Percentiles rank a stretch among this genome's conserved stretches.
Evolutionary conservation across 2,113 vertebrate species (phyloP).

Genomic region (Macrotis lagotis): DNA sequence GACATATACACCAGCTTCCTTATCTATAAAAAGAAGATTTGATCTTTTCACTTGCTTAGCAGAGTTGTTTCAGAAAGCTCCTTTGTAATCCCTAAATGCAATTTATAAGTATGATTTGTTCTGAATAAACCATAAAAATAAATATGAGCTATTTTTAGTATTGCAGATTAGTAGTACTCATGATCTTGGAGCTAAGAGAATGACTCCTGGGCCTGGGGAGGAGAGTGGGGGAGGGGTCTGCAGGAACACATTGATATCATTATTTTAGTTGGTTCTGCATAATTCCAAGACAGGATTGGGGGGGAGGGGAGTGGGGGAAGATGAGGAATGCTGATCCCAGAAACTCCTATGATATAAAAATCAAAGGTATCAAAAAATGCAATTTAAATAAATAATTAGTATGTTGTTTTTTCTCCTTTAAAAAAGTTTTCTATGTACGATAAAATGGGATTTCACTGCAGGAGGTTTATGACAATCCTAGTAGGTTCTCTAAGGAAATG

Average conservation of each 20-base stretch:
- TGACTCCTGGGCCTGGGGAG: too few species aligned
- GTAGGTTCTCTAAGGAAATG: background rate
- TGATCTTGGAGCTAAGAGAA: background rate
- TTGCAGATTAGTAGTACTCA: background rate
- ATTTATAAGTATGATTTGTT: background rate
- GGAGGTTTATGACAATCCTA: background rate
- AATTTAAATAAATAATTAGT: background rate
- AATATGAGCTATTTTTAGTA: background rate
- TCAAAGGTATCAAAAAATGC: background rate
- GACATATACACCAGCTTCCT: background rate
- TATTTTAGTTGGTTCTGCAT: background rate
- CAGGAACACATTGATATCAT: too few species aligned
- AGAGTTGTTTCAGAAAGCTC: background rate
- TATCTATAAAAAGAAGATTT: background rate
- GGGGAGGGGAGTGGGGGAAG: background rate
- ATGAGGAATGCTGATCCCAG: background rate
- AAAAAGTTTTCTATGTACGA: conserved; percentile 29
- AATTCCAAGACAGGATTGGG: background rate
- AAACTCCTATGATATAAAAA: background rate
- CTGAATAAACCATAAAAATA: background rate
- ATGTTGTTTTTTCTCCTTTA: conserved; percentile 27
- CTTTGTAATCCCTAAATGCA: background rate
- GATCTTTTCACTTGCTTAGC: background rate
- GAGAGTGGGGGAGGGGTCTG: too few species aligned
- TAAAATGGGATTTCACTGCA: conserved; percentile 29